Evolutionary conservation across 1,140 invertebrate genomes (phyloP).

Genomic region (Acromyrmex charruanus): DNA sequence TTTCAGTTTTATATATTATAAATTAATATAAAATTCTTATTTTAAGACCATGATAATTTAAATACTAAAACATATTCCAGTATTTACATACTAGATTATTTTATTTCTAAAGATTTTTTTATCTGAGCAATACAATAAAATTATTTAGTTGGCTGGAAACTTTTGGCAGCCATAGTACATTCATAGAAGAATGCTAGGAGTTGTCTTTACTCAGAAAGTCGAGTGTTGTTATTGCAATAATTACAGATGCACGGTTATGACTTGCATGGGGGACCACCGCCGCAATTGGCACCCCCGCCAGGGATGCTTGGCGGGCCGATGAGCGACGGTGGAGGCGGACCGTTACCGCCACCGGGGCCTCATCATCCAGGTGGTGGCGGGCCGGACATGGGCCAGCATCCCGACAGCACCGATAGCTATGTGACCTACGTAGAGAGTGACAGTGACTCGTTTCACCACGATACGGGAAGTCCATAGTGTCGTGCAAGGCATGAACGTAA

Average conservation of each 20-base stretch:
- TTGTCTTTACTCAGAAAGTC: not conserved
- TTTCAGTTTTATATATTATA: no score
- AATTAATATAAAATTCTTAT: no score
- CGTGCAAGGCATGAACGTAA: constrained; percentile 70
- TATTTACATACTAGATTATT: no score
- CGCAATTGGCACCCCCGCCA: constrained; percentile 84
- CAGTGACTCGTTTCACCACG: constrained; percentile 88
- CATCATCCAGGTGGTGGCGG: constrained; percentile 86
- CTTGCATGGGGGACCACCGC: constrained; percentile 88
- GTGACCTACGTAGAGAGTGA: constrained; percentile 96
- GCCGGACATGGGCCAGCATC: constrained; percentile 88
- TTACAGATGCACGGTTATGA: constrained; percentile 96
- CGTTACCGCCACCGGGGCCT: constrained; percentile 87
- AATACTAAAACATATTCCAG: no score
- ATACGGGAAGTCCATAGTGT: constrained; percentile 89
- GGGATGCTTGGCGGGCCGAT: constrained; percentile 83
- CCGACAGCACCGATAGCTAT: constrained; percentile 95
- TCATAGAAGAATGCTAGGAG: not conserved
- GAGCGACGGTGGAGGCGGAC: constrained; percentile 80
- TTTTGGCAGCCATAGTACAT: not conserved
- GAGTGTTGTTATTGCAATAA: constrained; percentile 54
- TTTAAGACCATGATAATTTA: no score
- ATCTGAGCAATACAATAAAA: no score
- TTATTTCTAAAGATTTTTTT: no score
- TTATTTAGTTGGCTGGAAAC: no score